A percentile compares a stretch with the other conserved stretches of the same genome.
These are phyloP conservation scores for Colius striatus DNA, from an alignment of 2,113 vertebrate species.

Conservation along the genomic window DNA sequence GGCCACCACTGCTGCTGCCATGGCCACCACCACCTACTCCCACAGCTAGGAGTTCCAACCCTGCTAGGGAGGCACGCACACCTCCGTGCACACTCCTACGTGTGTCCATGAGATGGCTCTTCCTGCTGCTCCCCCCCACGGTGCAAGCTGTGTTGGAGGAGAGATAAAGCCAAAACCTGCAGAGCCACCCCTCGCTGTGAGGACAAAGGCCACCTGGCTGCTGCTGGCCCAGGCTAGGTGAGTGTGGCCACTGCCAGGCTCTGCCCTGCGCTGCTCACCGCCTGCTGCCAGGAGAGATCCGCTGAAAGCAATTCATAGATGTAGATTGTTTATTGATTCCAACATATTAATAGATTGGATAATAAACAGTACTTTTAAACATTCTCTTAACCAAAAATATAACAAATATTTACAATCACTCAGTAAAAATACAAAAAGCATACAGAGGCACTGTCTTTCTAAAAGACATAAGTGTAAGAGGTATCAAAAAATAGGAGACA, in stretches of 20 bases:
- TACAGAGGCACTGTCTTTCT: conserved; percentile 97
- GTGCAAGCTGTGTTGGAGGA: no score
- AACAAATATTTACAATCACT: conserved; percentile 97
- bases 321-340: conserved; percentile 81
- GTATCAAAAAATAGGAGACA: conserved; percentile 89
- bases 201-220: background rate
- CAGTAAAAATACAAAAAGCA: conserved; percentile 96
- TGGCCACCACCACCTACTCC: background rate
- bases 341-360: conserved; percentile 83
- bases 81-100: no score
- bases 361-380: conserved; percentile 90
- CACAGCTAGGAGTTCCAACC: accelerated
- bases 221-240: accelerated
- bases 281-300: background rate
- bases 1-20: no score
- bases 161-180: background rate
- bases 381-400: conserved; percentile 99
- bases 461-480: conserved; percentile 97
- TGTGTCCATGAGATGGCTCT: accelerated
- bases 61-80: no score
- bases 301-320: background rate
- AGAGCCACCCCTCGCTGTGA: accelerated
- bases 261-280: background rate
- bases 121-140: background rate
- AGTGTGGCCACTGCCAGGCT: background rate